These are phyloP conservation scores for Semicossyphus pulcher DNA, from an alignment of 2,113 vertebrate species.

Conservation along the genomic window DNA sequence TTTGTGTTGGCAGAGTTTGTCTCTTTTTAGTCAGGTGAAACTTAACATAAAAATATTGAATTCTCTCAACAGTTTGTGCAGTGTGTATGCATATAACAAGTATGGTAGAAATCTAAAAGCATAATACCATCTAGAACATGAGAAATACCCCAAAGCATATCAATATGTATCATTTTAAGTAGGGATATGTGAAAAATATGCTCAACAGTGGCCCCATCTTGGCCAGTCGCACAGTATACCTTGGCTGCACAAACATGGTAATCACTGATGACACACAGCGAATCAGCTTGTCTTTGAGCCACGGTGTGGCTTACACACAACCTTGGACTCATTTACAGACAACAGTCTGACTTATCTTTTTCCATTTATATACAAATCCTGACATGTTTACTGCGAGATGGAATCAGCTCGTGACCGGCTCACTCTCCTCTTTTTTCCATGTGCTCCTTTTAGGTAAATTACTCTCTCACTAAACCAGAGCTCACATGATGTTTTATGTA, in stretches of 20 bases:
- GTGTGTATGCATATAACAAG: too few species aligned
- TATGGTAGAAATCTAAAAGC: too few species aligned
- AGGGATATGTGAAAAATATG: not conserved
- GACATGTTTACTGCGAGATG: constrained; percentile 15
- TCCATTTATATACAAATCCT: constrained; percentile 17
- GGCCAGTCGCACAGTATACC: constrained; percentile 7
- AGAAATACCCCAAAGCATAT: not conserved
- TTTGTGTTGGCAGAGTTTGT: too few species aligned
- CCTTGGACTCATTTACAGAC: constrained; percentile 8
- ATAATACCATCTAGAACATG: not conserved
- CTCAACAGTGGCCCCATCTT: constrained; percentile 13
- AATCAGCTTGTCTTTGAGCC: not conserved
- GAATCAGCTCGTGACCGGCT: constrained; percentile 8
- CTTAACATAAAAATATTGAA: too few species aligned
- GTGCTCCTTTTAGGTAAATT: not conserved
- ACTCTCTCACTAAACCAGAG: not conserved
- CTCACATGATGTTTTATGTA: not conserved
- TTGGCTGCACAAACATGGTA: constrained; percentile 29
- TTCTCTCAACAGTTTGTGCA: too few species aligned
- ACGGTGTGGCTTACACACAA: not conserved
- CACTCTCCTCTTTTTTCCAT: constrained; percentile 6
- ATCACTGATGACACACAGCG: not conserved
- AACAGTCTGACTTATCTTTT: not conserved
- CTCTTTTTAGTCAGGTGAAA: too few species aligned
- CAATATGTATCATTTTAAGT: not conserved